Conservation (phyloP, 1,140 invertebrate species). For the Calliphora vicina region DNA sequence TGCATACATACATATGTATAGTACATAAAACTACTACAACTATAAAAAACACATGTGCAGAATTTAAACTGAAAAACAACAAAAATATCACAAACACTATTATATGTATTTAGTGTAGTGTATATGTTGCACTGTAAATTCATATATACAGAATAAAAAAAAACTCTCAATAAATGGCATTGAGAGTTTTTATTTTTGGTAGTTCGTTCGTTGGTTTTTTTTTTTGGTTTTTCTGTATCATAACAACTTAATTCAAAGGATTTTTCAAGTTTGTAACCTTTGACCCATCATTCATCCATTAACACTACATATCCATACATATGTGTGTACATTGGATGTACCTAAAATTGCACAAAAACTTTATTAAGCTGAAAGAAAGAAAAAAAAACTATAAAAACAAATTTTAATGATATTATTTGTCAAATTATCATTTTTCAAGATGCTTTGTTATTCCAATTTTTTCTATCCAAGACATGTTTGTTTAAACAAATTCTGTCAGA, state of each 20-base stretch:
- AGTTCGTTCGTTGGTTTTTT: background rate
- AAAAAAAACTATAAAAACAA: no score
- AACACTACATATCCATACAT: background rate
- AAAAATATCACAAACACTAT: constrained; percentile 5
- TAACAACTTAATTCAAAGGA: background rate
- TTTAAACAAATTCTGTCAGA: no score
- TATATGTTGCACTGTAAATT: no score
- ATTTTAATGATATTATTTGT: no score
- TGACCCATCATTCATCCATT: constrained; percentile 31
- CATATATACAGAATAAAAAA: no score
- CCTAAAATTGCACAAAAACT: no score
- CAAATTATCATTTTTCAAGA: no score
- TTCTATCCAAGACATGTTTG: no score
- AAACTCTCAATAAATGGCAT: no score
- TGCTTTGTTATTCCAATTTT: no score
- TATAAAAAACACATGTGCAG: background rate
- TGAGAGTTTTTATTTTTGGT: background rate
- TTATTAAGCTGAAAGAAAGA: no score
- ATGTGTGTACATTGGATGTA: no score
- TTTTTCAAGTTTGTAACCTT: constrained; percentile 30
- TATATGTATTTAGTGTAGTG: background rate
- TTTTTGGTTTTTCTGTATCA: background rate
- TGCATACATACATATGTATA: constrained; percentile 18
- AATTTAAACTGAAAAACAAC: background rate
- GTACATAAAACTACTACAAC: background rate